phyloP scores from a whole-genome alignment of 2,888 invertebrate genomes.

The Drosophila birchii region DNA sequence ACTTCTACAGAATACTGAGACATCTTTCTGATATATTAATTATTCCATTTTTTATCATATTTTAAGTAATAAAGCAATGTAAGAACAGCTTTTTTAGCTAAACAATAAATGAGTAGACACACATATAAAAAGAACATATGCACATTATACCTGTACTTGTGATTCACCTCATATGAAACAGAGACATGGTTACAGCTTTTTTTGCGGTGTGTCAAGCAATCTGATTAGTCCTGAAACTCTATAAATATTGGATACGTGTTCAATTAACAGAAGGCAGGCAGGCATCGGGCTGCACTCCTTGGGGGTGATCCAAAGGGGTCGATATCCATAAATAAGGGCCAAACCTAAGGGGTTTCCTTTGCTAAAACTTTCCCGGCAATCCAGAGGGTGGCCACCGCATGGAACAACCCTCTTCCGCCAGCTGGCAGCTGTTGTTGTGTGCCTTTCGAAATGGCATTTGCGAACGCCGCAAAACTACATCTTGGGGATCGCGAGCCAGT shows the following conservation, averaged over 20 bases:
- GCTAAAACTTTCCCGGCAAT: slow-evolving; percentile 8
- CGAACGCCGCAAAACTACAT: slow-evolving; percentile 6
- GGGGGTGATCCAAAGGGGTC: slow-evolving; percentile 26
- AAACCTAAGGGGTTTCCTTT: slow-evolving; percentile 5
- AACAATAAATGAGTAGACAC: not conserved
- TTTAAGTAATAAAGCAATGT: too few species aligned
- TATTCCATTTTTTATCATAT: not conserved
- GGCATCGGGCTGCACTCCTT: slow-evolving; percentile 8
- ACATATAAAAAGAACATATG: not conserved
- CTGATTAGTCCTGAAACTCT: slow-evolving; percentile 12
- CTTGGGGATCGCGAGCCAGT: slow-evolving; percentile 13
- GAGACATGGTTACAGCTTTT: slow-evolving; percentile 4
- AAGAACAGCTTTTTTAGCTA: too few species aligned
- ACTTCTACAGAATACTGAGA: not conserved
- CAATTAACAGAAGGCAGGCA: slow-evolving; percentile 27
- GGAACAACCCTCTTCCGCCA: slow-evolving; percentile 38
- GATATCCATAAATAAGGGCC: slow-evolving; percentile 20
- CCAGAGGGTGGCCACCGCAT: slow-evolving; percentile 22
- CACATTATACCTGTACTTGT: not conserved
- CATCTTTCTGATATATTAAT: too few species aligned
- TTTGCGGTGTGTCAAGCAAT: slow-evolving; percentile 8
- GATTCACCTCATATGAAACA: not conserved
- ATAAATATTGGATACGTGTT: slow-evolving; percentile 42
- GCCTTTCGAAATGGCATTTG: not conserved
- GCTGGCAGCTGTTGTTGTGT: slow-evolving; percentile 22